Base-by-base conservation (phyloP, 2,888 invertebrate genomes). In the Matsumyia berberina region DNA sequence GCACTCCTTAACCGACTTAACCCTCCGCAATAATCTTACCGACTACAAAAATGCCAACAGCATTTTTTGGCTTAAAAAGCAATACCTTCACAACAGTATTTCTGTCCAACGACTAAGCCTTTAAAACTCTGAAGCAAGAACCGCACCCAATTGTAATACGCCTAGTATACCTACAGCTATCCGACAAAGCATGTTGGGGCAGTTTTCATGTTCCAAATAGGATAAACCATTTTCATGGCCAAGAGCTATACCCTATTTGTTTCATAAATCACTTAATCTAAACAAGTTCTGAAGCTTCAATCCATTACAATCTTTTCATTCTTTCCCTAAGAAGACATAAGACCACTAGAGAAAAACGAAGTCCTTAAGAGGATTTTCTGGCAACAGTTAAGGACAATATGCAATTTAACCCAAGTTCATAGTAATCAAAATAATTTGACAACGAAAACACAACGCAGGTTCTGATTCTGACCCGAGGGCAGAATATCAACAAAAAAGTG, bases 351-450 rank as follows among this genome's bases (percentile, higher is more conserved):
- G 46, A 29, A 55, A 57, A 49, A 19, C 12, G 4, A 24, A 1
- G 24, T 57, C 8, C 24, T 15, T 49, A 12, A 64, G 66, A 51
- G 31, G 72, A 64, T 58, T 58, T 64, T 46, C 11, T n/a, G 5
- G 17, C 15, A 29, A 69, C 11, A 77, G 11, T 37, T 64, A 33
- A 35, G 31, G 8, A 67, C 19, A 74, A 53, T 66, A 51, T 67
- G 33, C 49, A 51, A 70, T 62, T 55, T 60, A 46, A 58, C 58
- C 51, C 57, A 49, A 53, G 60, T 37, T 55, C 58, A 67, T 8
- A 74, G 60, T 62, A 74, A 69, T 80, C 74, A 62, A 74, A 53
- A 74, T 73, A 67, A 67, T 73, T 66, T 51, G 8, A 9, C 29
- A 64, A n/a, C n/a, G 62, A 37, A 19, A 5, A 57, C 57, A 8